Conservation (phyloP, 1,140 invertebrate species). For the Hypothenemus hampei region DNA sequence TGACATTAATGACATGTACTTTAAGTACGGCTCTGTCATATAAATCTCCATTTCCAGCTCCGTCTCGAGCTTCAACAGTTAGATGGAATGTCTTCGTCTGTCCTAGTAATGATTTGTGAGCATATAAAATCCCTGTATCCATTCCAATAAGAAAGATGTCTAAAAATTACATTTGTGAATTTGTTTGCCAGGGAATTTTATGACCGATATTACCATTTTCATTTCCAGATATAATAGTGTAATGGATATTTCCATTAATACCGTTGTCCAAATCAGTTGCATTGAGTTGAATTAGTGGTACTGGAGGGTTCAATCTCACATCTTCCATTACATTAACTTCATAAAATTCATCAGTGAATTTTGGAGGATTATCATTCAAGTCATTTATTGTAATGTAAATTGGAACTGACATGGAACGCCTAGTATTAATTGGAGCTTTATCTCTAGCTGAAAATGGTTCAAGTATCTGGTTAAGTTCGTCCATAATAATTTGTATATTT, state of each 20-base stretch:
- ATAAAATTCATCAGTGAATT: slow-evolving; percentile 69
- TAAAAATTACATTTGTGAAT: slow-evolving; percentile 40
- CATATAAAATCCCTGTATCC: slow-evolving; percentile 71
- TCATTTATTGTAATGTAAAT: slow-evolving; percentile 76
- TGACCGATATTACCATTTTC: slow-evolving; percentile 47
- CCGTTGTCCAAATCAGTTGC: slow-evolving; percentile 77
- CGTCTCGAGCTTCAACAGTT: slow-evolving; percentile 69
- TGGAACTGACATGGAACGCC: slow-evolving; percentile 65
- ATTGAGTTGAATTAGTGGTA: slow-evolving; percentile 70
- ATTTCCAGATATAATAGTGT: slow-evolving; percentile 68
- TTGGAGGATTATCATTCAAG: slow-evolving; percentile 78
- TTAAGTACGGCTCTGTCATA: slow-evolving; percentile 67
- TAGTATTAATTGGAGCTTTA: slow-evolving; percentile 62
- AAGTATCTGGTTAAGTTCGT: no score
- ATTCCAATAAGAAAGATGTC: slow-evolving; percentile 69
- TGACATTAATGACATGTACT: slow-evolving; percentile 74
- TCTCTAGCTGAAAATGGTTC: slow-evolving; percentile 71
- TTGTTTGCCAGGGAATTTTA: background rate
- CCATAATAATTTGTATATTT: background rate
- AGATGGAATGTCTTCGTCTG: slow-evolving; percentile 61
- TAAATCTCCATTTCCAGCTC: slow-evolving; percentile 59
- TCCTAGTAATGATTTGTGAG: slow-evolving; percentile 62
- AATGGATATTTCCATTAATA: slow-evolving; percentile 68
- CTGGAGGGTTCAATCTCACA: slow-evolving; percentile 67
- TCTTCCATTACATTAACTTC: slow-evolving; percentile 78